These are phyloP conservation scores for Crotalus adamanteus DNA, from an alignment of 2,797 vertebrate genomes.

Conservation along the genomic window DNA sequence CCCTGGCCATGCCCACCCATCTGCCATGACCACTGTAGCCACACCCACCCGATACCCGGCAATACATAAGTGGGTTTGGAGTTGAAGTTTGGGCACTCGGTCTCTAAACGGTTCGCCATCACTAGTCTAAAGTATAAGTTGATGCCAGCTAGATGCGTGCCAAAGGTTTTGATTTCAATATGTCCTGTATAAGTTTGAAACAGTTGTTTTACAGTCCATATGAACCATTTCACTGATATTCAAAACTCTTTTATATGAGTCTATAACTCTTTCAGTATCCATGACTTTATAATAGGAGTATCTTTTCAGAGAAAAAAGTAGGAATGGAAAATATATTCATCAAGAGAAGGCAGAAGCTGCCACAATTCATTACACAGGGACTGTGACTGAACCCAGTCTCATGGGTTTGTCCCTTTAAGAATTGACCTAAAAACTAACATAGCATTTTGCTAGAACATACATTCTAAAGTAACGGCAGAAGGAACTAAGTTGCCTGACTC, in stretches of 20 bases:
- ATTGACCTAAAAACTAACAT: conserved; percentile 79
- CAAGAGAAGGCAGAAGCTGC: conserved; percentile 65
- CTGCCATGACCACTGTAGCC: too few relatives aligned
- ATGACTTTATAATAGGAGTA: conserved; percentile 39
- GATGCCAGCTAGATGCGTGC: not conserved
- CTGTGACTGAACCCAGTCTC: conserved; percentile 72
- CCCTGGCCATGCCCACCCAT: too few relatives aligned
- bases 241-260: not conserved
- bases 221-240: not conserved
- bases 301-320: conserved; percentile 48
- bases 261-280: not conserved
- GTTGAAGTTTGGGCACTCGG: too few relatives aligned
- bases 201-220: not conserved
- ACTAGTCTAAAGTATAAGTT: not conserved
- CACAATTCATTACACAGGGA: conserved; percentile 65
- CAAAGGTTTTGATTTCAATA: not conserved
- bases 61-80: too few relatives aligned
- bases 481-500: conserved; percentile 76
- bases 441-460: conserved; percentile 74
- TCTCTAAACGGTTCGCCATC: too few relatives aligned
- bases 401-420: conserved; percentile 73
- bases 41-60: too few relatives aligned
- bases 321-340: conserved; percentile 55
- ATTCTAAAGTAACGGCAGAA: conserved; percentile 72
- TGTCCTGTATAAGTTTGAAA: not conserved